A percentile compares a stretch with the other conserved stretches of the same genome.
phyloP scores from a whole-genome alignment of 1,140 invertebrate genomes.

The Hypothenemus hampei region DNA sequence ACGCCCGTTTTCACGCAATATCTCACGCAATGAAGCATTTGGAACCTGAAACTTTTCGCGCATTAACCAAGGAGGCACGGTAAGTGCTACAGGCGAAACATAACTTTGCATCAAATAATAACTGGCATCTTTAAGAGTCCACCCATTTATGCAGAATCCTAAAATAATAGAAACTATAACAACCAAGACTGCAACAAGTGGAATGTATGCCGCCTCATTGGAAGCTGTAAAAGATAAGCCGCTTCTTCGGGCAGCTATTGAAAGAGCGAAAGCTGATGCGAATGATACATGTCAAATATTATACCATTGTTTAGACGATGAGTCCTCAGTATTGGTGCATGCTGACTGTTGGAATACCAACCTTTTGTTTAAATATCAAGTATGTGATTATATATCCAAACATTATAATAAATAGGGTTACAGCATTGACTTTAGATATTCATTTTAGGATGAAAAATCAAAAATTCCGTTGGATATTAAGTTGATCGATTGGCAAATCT shows the following conservation, averaged over 20 bases:
- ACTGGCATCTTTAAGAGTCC: not conserved
- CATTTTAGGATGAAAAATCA: constrained; percentile 11
- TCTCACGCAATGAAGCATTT: constrained; percentile 49
- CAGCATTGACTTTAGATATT: not conserved
- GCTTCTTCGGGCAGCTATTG: not conserved
- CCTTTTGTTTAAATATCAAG: constrained; percentile 52
- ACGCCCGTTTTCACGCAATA: constrained; percentile 53
- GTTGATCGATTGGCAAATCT: constrained; percentile 15
- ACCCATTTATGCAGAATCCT: not conserved
- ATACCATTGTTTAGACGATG: not conserved
- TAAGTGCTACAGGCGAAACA: too few species aligned
- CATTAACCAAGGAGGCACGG: too few species aligned
- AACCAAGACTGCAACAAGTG: not conserved
- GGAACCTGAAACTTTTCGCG: constrained; percentile 41
- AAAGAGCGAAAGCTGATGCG: not conserved
- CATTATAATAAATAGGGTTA: not conserved
- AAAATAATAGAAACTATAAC: not conserved
- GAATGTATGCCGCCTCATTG: not conserved
- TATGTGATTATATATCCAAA: constrained; percentile 12
- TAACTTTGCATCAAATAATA: not conserved
- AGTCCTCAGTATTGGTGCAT: constrained; percentile 45
- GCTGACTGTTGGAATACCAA: constrained; percentile 54
- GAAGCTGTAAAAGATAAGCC: not conserved
- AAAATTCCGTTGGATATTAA: constrained; percentile 1
- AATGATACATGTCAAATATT: not conserved